Conservation (phyloP, 2,888 invertebrate genomes). For the Unio delphinus region DNA sequence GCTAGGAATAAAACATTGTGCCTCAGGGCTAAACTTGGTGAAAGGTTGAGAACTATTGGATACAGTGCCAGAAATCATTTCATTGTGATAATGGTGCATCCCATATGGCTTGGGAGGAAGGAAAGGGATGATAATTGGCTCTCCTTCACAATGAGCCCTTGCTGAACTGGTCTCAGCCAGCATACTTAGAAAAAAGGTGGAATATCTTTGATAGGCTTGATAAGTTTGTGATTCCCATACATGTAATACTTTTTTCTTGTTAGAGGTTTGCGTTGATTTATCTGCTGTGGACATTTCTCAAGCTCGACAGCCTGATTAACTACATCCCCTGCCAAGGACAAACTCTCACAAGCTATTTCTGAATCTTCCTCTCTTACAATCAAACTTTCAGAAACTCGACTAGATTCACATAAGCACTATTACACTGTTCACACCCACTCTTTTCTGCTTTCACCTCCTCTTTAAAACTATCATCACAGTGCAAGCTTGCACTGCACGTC, state of each 20-base stretch:
- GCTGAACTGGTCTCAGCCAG: slow-evolving; percentile 57
- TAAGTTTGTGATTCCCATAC: slow-evolving; percentile 61
- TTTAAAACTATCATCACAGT: slow-evolving; percentile 26
- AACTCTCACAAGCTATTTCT: slow-evolving; percentile 6
- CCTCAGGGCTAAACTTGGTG: slow-evolving; percentile 43
- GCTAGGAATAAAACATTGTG: slow-evolving; percentile 49
- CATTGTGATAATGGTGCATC: slow-evolving; percentile 3
- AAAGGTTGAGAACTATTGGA: neutral
- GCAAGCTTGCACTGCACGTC: slow-evolving; percentile 17
- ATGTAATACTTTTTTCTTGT: slow-evolving; percentile 60
- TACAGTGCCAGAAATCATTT: neutral
- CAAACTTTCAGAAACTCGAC: slow-evolving; percentile 32
- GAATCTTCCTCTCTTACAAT: slow-evolving; percentile 28
- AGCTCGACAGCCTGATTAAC: slow-evolving; percentile 11
- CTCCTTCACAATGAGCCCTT: slow-evolving; percentile 60
- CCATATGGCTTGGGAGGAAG: slow-evolving; percentile 26
- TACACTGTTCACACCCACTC: neutral
- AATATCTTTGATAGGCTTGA: slow-evolving; percentile 67
- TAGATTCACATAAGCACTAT: slow-evolving; percentile 6
- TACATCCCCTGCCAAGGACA: slow-evolving; percentile 1
- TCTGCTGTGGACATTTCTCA: slow-evolving; percentile 11
- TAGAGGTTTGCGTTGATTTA: slow-evolving; percentile 35
- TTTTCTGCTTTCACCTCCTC: slow-evolving; percentile 20
- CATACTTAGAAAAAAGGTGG: slow-evolving; percentile 61
- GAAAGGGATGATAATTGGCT: slow-evolving; percentile 58